phyloP scores from a whole-genome alignment of 2,888 invertebrate genomes.

The Strigamia transsilvanica region DNA sequence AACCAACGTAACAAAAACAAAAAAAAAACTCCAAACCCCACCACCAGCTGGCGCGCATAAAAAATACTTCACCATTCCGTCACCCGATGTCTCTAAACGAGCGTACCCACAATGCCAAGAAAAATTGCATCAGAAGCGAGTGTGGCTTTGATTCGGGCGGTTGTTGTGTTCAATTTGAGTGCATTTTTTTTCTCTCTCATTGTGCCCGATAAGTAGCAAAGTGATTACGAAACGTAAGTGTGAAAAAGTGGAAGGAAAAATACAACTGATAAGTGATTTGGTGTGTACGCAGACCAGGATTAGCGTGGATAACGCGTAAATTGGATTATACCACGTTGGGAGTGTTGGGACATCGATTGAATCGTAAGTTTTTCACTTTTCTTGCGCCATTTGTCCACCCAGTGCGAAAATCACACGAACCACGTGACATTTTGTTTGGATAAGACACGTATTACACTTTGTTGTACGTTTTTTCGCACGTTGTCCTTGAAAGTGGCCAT shows the following conservation, averaged over 20 bases:
- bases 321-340: slow-evolving; percentile 8
- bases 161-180: neutral
- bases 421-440: neutral
- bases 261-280: neutral
- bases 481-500: slow-evolving; percentile 6
- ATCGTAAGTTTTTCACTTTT: neutral
- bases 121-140: slow-evolving; percentile 41
- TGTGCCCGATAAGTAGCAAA: neutral
- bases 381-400: neutral
- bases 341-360: neutral
- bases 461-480: neutral
- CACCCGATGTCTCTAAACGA: neutral
- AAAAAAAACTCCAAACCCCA: neutral
- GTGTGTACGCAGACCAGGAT: neutral
- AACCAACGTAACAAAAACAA: neutral
- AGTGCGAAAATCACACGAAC: neutral
- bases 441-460: neutral
- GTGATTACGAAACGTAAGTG: slow-evolving; percentile 35
- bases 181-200: neutral
- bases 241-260: neutral
- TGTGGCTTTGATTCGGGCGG: slow-evolving; percentile 22
- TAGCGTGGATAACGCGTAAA: neutral
- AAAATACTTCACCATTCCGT: neutral
- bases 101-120: neutral
- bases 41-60: neutral